A percentile compares a stretch with the other conserved stretches of the same genome.
These are phyloP conservation scores for Diglossa cyanea DNA, from an alignment of 2,797 vertebrate genomes.

Conservation along the genomic window DNA sequence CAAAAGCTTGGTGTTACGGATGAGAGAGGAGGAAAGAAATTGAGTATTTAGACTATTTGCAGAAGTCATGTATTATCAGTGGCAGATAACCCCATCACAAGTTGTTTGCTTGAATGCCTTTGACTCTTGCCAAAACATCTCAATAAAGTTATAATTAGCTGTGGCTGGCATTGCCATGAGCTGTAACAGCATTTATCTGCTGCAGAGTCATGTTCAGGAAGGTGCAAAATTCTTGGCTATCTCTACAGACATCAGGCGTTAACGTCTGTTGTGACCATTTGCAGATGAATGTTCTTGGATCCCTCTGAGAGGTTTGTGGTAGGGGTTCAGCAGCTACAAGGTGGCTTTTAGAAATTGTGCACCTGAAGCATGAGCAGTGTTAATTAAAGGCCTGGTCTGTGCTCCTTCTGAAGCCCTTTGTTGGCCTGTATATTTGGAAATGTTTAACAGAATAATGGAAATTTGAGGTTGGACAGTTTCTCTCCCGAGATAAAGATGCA, in stretches of 20 bases:
- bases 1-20: neutral
- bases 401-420: neutral
- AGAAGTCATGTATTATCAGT: neutral
- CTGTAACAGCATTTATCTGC: slow-evolving; percentile 41
- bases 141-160: slow-evolving; percentile 62
- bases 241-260: neutral
- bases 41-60: neutral
- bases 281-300: neutral
- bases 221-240: slow-evolving; percentile 52
- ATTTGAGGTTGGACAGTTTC: neutral
- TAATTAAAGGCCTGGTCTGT: neutral
- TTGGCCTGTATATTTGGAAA: neutral
- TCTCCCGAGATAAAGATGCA: neutral
- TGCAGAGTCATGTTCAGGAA: slow-evolving; percentile 43
- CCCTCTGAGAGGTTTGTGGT: neutral
- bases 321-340: neutral
- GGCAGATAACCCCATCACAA: neutral
- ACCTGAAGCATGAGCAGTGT: neutral
- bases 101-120: slow-evolving; percentile 17
- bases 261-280: neutral
- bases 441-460: slow-evolving; percentile 11
- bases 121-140: slow-evolving; percentile 25
- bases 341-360: neutral
- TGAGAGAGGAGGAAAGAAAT: neutral
- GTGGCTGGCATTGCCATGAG: neutral